Base-by-base conservation (phyloP, 2,797 vertebrate genomes). In the Myiothlypis chrysogaster region DNA sequence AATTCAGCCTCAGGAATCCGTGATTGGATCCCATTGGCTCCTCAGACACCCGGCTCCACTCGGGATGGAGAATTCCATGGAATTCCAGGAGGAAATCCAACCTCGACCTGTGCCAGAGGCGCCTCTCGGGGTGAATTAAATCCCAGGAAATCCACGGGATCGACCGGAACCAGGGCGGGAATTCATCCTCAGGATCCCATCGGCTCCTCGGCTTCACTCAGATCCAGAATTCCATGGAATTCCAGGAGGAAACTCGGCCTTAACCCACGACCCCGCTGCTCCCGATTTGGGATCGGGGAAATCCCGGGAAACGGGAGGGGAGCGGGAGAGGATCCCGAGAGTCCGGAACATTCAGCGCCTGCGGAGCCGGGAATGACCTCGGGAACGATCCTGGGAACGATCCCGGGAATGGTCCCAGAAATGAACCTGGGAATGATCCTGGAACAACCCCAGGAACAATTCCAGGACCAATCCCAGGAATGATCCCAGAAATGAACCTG, bases 341-440 rank as follows among this genome's bases (percentile, higher is more conserved):
- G 17, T 13, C 35, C 0, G 46, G 66, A 32, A 52, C 0, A 4
- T 0, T 8, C 46, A 13, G 20, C 1, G 14, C 27, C 65, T 27
- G 1, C 7, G 12, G 35, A 24, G 21, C 47, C 8, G 24, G 47
- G 49, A 34, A 24, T 5, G 9, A 34, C 1, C 22, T 1, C 0
- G 4, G 53, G 20, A 23, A 55, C 0, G 20, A 12, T 28, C 16
- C 49, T 10, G 3, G 49, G 16, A 17, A 28, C 6, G 16, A 50
- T 28, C 10, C 15, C 4, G 15, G 24, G 14, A 16, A 49, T 15
- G 24, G 27, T 27, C 14, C 47, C 25, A 24, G 23, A n/a, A 14
- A 47, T 4, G 41, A 49, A 16, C 49, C 49, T 3, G 9, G 9
- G 9, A 10, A 49, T 6, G 14, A 27, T 49, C 14, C 14, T 5